Conservation (phyloP, 2,113 vertebrate species). For the human (Homo sapiens) region GRCh38 chr13:72937001-72937500, state of each 20-base stretch:
- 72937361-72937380: neutral
- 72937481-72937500: neutral
- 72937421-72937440: neutral
- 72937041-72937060: neutral
- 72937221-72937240: neutral
- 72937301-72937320: neutral
- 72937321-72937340: neutral
- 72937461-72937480: neutral
- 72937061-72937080: neutral
- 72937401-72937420: neutral
- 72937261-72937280: neutral
- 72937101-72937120: neutral
- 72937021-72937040: too few species aligned
- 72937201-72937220: neutral
- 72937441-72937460: neutral
- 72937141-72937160: neutral
- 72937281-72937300: neutral
- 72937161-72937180: neutral
- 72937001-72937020: neutral
- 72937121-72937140: neutral
- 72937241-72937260: neutral
- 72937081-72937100: neutral
- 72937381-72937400: neutral
- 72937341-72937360: neutral
- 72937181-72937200: neutral